A percentile compares a stretch with the other conserved stretches of the same genome.
Evolutionary conservation across 2,113 vertebrate species (phyloP).

Genomic region (Jacana jacana): DNA sequence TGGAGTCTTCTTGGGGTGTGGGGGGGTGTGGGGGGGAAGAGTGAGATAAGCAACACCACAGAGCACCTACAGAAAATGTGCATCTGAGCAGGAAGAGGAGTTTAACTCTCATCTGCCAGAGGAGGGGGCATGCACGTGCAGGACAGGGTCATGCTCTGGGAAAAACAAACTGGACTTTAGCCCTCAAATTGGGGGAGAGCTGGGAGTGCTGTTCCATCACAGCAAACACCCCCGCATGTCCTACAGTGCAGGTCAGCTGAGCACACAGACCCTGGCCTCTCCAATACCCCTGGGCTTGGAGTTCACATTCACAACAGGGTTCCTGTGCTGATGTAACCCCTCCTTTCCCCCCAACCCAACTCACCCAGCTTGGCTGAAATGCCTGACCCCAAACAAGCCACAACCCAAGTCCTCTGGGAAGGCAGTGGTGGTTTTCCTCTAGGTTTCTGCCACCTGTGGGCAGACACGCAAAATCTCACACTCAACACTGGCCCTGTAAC

Average conservation of each 20-base stretch:
- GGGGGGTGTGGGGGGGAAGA: background rate
- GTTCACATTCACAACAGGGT: fast-evolving
- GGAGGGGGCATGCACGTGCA: too few species aligned
- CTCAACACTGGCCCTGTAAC: background rate
- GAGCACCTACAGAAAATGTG: background rate
- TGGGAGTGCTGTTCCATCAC: background rate
- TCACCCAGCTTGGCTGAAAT: background rate
- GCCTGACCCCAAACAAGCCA: background rate
- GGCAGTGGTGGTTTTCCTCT: background rate
- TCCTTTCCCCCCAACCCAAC: too few species aligned
- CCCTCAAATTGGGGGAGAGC: background rate
- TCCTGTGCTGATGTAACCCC: background rate
- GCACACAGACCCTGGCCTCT: fast-evolving
- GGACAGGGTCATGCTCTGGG: background rate
- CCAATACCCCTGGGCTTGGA: fast-evolving
- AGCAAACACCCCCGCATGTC: background rate
- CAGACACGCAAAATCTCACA: background rate
- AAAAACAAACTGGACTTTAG: background rate
- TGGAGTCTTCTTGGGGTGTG: background rate
- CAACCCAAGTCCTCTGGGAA: background rate
- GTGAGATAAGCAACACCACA: background rate
- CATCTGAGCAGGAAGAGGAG: background rate
- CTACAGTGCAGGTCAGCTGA: background rate
- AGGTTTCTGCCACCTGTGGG: background rate
- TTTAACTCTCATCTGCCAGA: background rate